Conservation (phyloP, 2,797 vertebrate genomes). For the Phylloscopus collybita region DNA sequence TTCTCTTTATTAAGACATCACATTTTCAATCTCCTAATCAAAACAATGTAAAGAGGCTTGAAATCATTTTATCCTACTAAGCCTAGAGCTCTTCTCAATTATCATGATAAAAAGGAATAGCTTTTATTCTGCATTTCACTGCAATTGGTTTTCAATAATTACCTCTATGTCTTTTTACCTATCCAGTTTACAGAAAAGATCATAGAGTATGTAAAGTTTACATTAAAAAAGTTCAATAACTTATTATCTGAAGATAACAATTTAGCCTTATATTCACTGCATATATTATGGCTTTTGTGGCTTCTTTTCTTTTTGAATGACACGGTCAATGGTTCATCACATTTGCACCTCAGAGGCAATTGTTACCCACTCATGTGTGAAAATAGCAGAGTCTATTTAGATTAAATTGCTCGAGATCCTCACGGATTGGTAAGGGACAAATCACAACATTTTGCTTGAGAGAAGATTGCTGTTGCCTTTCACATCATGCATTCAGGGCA, state of each 20-base stretch:
- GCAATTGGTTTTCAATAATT: conserved; percentile 71
- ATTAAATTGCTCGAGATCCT: conserved; percentile 72
- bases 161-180: conserved; percentile 43
- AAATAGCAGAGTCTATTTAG: conserved; percentile 72
- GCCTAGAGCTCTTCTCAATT: conserved; percentile 42
- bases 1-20: conserved; percentile 71
- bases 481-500: not conserved
- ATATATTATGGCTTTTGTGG: conserved; percentile 62
- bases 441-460: conserved; percentile 68
- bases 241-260: conserved; percentile 59
- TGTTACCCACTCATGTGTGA: conserved; percentile 71
- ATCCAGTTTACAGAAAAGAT: conserved; percentile 61
- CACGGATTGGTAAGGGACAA: conserved; percentile 55
- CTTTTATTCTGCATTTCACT: conserved; percentile 65
- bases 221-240: conserved; percentile 49
- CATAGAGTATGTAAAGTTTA: conserved; percentile 55
- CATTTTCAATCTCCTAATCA: conserved; percentile 66
- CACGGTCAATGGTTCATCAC: conserved; percentile 70
- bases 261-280: conserved; percentile 46
- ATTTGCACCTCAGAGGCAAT: conserved; percentile 74
- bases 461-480: conserved; percentile 37
- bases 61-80: conserved; percentile 75
- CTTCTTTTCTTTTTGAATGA: conserved; percentile 62
- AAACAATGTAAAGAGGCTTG: conserved; percentile 66
- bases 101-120: conserved; percentile 72